Conservation (phyloP, 2,113 vertebrate species). For the rabbit (Oryctolagus cuniculus) region mOryCun1.1 NC_091438.1:115122001-115122500, state of each 20-base stretch:
- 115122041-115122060: neutral
- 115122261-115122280: neutral
- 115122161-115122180: neutral
- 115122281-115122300: neutral
- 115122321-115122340: neutral
- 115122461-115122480: neutral
- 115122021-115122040: neutral
- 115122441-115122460: neutral
- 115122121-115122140: neutral
- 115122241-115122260: neutral
- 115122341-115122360: neutral
- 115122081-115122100: neutral
- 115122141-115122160: neutral
- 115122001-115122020: neutral
- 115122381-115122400: conserved; percentile 42
- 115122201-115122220: neutral
- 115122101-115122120: conserved; percentile 12
- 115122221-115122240: neutral
- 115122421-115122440: neutral
- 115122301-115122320: neutral
- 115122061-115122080: neutral
- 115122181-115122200: neutral
- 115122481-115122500: neutral
- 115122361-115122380: conserved; percentile 21
- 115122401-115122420: neutral